phyloP scores from a whole-genome alignment of 2,888 invertebrate species.

The Euplexia lucipara region DNA sequence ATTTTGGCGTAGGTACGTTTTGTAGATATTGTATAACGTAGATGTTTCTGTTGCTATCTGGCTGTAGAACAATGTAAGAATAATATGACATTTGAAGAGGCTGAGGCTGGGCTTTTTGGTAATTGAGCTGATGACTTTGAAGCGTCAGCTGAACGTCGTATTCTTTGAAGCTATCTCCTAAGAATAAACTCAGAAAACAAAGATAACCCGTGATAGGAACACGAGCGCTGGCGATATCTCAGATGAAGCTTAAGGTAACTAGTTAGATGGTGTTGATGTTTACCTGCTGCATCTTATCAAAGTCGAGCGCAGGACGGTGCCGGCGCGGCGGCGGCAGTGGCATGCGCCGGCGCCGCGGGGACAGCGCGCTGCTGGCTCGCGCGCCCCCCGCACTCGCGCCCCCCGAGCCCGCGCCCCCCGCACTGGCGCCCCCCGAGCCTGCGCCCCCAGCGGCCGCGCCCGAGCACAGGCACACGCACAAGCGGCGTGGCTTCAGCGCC shows the following conservation, averaged over 20 bases:
- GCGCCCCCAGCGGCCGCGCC: conserved; percentile 88
- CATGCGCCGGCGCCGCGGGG: conserved; percentile 65
- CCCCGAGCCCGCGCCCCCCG: conserved; percentile 82
- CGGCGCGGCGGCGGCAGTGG: conserved; percentile 85
- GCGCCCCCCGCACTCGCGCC: conserved; percentile 89
- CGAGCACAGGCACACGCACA: conserved; percentile 80
- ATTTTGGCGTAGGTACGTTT: conserved; percentile 20
- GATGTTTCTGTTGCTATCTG: not conserved
- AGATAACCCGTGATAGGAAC: too few species aligned
- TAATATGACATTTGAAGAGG: too few species aligned
- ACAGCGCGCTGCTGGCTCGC: conserved; percentile 22
- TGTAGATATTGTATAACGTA: not conserved
- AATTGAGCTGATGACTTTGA: too few species aligned
- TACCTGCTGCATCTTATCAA: conserved; percentile 99
- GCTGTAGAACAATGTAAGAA: too few species aligned
- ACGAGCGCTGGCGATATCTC: too few species aligned
- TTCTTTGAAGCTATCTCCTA: too few species aligned
- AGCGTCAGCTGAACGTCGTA: too few species aligned
- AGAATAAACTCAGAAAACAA: too few species aligned
- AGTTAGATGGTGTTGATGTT: not conserved
- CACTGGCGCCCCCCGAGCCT: conserved; percentile 87
- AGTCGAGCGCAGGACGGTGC: conserved; percentile 97
- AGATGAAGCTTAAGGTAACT: not conserved
- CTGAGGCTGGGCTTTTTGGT: too few species aligned
- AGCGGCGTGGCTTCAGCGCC: conserved; percentile 94